Base-by-base conservation (phyloP, 2,113 vertebrate genomes). In the Siphamia tubifer region DNA sequence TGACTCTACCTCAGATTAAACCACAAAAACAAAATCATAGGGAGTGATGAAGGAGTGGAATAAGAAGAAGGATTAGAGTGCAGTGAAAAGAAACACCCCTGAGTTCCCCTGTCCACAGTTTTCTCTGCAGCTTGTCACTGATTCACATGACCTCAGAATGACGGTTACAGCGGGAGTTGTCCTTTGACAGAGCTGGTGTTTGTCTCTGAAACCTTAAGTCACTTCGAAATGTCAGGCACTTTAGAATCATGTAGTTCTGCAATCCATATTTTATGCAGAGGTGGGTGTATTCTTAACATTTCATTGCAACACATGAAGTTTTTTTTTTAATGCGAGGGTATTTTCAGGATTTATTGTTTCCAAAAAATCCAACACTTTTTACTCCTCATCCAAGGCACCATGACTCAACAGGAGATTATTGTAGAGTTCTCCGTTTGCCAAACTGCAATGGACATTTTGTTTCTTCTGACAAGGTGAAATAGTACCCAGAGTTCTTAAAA, bases 81-180 rank as follows among this genome's bases (percentile, higher is more conserved):
- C 20, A 8, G 36, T 13, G 42, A 44, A 15, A 34, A 60, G 72
- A 49, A 67, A 54, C 65, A 53, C 43, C 44, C 74, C 30, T 38
- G 13, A 76, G 52, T 7, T 42, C n/a, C 30, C 16, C 12, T 0
- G 62, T 30, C 30, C 76, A 47, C 51, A 35, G 40, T 55, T 68
- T 17, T 39, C 31, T 64, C 49, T 35, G 58, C 55, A 45, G 60
- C 42, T 23, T 19, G 65, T 83, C 74, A 48, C 63, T 70, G 68
- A 61, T 79, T 83, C 72, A 27, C 61, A 61, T 58, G 63, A 83
- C 77, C 77, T 81, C 81, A 67, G 40, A 72, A 45, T 20, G 53
- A 31, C 42, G 56, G 65, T n/a, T 43, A 35, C 49, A 31, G 9
- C 35, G 36, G 58, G 57, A 66, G 64, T 58, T 28, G 60, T 54